Conservation (phyloP, 2,797 vertebrate species). For the Argya squamiceps region DNA sequence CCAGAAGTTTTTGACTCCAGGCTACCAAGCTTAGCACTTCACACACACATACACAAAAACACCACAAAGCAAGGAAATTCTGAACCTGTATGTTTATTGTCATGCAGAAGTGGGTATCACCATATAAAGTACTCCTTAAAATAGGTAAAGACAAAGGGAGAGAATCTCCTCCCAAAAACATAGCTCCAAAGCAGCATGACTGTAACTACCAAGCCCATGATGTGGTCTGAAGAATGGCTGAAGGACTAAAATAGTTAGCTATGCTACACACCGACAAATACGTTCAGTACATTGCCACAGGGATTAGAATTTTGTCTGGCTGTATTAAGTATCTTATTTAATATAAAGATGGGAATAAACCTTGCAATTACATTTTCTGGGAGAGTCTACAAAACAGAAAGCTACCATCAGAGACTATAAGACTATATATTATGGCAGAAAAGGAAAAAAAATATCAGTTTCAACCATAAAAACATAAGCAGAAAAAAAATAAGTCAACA, state of each 20-base stretch:
- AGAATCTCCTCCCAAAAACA: background rate
- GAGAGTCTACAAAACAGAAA: conserved; percentile 7
- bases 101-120: background rate
- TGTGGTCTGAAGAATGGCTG: conserved; percentile 18
- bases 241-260: conserved; percentile 46
- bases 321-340: conserved; percentile 60
- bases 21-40: background rate
- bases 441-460: background rate
- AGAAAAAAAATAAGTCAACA: background rate
- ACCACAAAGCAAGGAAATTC: background rate
- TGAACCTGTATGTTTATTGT: background rate
- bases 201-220: background rate
- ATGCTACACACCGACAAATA: background rate
- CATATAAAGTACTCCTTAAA: background rate
- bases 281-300: background rate
- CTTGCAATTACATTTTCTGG: conserved; percentile 44
- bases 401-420: background rate
- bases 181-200: background rate
- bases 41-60: background rate
- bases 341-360: conserved; percentile 48
- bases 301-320: conserved; percentile 29
- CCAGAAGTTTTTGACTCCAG: background rate
- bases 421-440: background rate
- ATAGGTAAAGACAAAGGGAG: background rate
- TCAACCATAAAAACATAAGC: background rate